Evolutionary conservation across 2,113 vertebrate genomes (phyloP).

Genomic region (Beaufortia kweichowensis): DNA sequence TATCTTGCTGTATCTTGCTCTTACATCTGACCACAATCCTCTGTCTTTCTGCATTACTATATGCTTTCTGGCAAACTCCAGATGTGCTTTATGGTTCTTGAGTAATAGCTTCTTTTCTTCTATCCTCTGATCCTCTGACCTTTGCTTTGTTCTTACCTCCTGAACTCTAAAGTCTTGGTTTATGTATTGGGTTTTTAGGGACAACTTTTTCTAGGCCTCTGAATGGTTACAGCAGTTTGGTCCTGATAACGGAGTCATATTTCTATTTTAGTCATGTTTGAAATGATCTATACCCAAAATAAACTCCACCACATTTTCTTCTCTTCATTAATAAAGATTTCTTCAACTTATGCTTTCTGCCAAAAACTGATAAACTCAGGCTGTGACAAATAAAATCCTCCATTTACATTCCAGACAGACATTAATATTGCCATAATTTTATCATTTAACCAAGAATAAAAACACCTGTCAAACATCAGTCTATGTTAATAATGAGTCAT

Average conservation of each 20-base stretch:
- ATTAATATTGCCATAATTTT: neutral
- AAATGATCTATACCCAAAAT: conserved; percentile 16
- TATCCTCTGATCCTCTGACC: neutral
- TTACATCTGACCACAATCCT: neutral
- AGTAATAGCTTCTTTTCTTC: neutral
- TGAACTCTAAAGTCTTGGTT: neutral
- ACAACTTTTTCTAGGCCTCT: neutral
- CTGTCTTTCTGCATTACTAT: neutral
- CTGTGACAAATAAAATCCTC: conserved; percentile 2
- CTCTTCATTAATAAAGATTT: conserved; percentile 28
- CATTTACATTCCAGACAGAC: conserved; percentile 8
- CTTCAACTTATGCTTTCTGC: conserved; percentile 12
- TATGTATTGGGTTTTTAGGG: neutral
- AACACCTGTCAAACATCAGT: conserved; percentile 41
- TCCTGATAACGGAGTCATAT: neutral
- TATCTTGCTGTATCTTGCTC: conserved; percentile 1
- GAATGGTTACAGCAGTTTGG: neutral
- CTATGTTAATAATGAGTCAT: conserved; percentile 34
- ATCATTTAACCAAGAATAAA: conserved; percentile 17
- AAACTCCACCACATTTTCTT: conserved; percentile 29
- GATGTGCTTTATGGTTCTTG: conserved; percentile 8
- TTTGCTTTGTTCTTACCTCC: neutral
- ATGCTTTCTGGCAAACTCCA: conserved; percentile 6
- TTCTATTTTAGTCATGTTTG: conserved; percentile 7
- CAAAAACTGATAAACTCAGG: conserved; percentile 25